phyloP scores from a whole-genome alignment of 2,888 invertebrate species.

The Cinara cedri region DNA sequence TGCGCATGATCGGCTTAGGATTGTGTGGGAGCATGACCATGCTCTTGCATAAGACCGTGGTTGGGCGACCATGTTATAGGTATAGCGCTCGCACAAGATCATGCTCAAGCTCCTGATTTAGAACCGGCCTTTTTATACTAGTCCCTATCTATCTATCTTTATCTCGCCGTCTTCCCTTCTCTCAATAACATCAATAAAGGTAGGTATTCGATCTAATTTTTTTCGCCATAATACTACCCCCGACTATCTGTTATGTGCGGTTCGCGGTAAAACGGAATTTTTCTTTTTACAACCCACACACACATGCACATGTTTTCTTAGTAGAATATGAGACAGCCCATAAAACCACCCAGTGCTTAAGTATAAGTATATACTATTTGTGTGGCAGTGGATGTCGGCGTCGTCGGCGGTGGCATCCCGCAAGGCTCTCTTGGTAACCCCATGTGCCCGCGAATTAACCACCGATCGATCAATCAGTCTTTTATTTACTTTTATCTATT shows the following conservation, averaged over 20 bases:
- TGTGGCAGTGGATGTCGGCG: background rate
- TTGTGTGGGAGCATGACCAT: no score
- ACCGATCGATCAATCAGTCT: slow-evolving; percentile 46
- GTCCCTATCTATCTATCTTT: no score
- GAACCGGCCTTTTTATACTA: no score
- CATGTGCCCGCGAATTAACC: slow-evolving; percentile 14
- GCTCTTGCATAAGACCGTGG: no score
- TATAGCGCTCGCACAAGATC: no score
- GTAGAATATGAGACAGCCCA: background rate
- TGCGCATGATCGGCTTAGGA: no score
- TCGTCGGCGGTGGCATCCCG: background rate
- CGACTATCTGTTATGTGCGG: background rate
- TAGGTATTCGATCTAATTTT: background rate
- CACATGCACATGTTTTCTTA: background rate
- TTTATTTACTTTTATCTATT: background rate
- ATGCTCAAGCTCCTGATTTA: no score
- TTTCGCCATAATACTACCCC: background rate
- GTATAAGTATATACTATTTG: background rate
- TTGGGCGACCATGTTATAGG: no score
- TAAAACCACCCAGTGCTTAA: slow-evolving; percentile 14
- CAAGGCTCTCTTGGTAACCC: slow-evolving; percentile 9
- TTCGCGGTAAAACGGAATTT: slow-evolving; percentile 11
- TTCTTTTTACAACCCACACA: slow-evolving; percentile 14
- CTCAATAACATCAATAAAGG: background rate
- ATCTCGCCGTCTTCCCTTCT: background rate